Conservation (phyloP, 2,797 vertebrate genomes). For the Serranus cabrilla region DNA sequence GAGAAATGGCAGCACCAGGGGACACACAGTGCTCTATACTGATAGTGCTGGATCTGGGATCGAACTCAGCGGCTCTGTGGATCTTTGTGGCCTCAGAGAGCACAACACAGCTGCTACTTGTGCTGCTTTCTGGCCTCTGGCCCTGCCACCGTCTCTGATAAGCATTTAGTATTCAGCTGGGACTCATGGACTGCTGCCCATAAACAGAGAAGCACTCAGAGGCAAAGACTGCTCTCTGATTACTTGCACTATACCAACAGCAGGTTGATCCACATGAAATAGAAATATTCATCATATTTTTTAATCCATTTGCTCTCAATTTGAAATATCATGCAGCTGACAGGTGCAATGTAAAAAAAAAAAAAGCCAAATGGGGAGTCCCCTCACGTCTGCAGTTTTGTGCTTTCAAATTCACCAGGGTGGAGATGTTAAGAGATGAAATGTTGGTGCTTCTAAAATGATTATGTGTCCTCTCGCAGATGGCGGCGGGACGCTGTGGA, state of each 20-base stretch:
- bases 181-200: conserved; percentile 52
- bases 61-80: conserved; percentile 43
- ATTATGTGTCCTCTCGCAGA: conserved; percentile 35
- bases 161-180: conserved; percentile 70
- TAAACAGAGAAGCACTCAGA: conserved; percentile 47
- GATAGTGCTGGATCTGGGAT: conserved; percentile 37
- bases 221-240: conserved; percentile 43
- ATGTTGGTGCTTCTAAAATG: conserved; percentile 41
- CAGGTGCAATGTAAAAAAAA: conserved; percentile 23
- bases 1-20: conserved; percentile 41
- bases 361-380: conserved; percentile 30
- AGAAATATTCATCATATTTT: conserved; percentile 28
- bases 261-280: conserved; percentile 24
- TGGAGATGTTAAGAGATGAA: conserved; percentile 45
- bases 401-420: conserved; percentile 27
- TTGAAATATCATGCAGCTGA: conserved; percentile 13
- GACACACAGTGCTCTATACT: conserved; percentile 23
- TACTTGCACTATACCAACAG: conserved; percentile 24
- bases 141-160: conserved; percentile 50
- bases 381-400: conserved; percentile 28
- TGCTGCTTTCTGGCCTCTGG: conserved; percentile 61
- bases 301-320: conserved; percentile 11
- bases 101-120: conserved; percentile 63
- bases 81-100: conserved; percentile 44
- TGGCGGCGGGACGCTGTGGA: conserved; percentile 14